Conservation (phyloP, 2,113 vertebrate species). For the Lagopus leucura region DNA sequence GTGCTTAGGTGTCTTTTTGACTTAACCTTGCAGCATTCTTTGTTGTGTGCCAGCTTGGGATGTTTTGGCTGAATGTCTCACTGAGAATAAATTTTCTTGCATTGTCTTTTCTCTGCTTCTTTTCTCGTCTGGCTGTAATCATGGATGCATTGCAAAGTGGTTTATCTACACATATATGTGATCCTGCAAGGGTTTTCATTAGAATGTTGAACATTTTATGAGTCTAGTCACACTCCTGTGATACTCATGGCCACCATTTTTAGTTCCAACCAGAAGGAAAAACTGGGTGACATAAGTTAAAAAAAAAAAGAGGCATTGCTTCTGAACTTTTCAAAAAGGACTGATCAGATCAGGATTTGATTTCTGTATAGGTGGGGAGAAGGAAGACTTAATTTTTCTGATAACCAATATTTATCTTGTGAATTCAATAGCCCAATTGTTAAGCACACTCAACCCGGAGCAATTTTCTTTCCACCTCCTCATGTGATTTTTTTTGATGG, state of each 20-base stretch:
- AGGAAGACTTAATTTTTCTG: background rate
- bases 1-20: background rate
- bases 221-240: background rate
- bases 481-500: background rate
- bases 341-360: background rate
- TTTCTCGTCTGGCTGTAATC: background rate
- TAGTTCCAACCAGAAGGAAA: background rate
- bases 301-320: background rate
- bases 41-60: background rate
- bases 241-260: rapidly evolving
- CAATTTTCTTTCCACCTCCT: background rate
- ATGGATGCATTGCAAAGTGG: background rate
- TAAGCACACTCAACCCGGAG: background rate
- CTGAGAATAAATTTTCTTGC: background rate
- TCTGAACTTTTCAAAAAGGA: background rate
- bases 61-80: background rate
- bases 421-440: background rate
- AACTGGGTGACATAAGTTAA: no score
- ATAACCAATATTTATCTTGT: background rate
- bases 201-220: background rate
- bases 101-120: background rate
- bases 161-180: background rate
- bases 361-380: background rate
- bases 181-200: background rate
- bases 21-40: background rate